Base-by-base conservation (phyloP, 2,113 vertebrate genomes). In the Spea multiplicata region DNA sequence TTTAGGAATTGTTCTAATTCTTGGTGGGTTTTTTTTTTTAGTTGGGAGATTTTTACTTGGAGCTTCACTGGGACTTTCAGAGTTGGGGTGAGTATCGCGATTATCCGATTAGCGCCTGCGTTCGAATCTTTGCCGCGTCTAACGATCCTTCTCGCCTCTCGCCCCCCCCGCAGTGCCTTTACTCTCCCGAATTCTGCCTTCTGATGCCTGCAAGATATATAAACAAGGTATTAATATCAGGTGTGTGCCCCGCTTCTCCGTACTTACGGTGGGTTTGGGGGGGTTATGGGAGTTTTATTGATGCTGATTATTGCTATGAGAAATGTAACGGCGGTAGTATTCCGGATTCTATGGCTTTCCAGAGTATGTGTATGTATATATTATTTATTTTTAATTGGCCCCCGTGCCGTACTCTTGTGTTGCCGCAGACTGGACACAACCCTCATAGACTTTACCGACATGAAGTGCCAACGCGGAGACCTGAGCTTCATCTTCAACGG, bases 21-120 rank as follows among this genome's bases (percentile, higher is more conserved):
- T 30, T 30, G 30, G 30, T 30, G 30, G 1, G 1, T 30, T 30
- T 30, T 30, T 1, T 30, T 30, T 59, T 59, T 59, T 13, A 99
- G 97, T 94, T 99, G 82, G 97, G 97, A 84, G 96, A 99, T 88
- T 99, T 99, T 91, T 99, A 99, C 88, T 89, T 98, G 91, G 96
- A 99, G 89, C 96, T 99, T 92, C 97, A 99, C 89, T 99, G 97
- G 97, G 97, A 99, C 90, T 99, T 99, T 92, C 97, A 99, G 92
- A 99, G 97, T 88, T 99, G 97, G 97, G 97, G 97, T 99, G 92
- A 98, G 96, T 90, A 80, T 1, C 47, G 1, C 75, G 50, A 46
- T 47, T 7, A 61, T 9, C 50, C 9, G 50, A 59, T 64, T 64
- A 6, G 30, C 30, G 30, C 30, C 30, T 30, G 30, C 30, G 30